phyloP scores from a whole-genome alignment of 2,113 vertebrate genomes.

The Ciconia maguari region DNA sequence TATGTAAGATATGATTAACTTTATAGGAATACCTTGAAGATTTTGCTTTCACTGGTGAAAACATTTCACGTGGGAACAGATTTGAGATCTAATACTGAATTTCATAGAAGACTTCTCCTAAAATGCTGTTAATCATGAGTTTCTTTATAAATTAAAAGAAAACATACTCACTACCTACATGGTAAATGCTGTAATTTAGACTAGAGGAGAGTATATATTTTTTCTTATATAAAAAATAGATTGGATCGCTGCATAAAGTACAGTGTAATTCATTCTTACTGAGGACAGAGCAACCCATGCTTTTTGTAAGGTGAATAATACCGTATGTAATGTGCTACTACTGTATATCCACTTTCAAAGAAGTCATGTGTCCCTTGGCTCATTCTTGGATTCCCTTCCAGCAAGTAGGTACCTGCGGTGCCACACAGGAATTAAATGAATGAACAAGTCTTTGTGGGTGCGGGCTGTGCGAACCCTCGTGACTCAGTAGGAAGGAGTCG shows the following conservation, averaged over 20 bases:
- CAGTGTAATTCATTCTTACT: not conserved
- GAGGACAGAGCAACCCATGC: not conserved
- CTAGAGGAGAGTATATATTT: not conserved
- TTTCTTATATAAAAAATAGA: not conserved
- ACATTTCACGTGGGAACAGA: not conserved
- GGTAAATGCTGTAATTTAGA: not conserved
- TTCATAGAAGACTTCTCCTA: not conserved
- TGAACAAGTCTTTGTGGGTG: not conserved
- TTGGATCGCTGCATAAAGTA: not conserved
- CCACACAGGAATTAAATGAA: rapidly evolving
- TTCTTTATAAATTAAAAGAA: not conserved
- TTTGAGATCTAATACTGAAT: not conserved
- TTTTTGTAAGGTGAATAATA: not conserved
- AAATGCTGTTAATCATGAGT: not conserved
- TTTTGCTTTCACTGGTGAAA: not conserved
- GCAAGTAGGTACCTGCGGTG: not conserved
- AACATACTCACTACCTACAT: not conserved
- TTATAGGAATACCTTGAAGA: not conserved
- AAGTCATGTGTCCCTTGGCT: not conserved
- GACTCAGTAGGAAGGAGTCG: not conserved
- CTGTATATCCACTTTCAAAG: not conserved
- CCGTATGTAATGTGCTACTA: not conserved
- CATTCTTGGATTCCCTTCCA: not conserved
- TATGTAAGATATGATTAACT: not conserved
- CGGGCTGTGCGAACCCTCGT: not conserved